A percentile compares a stretch with the other conserved stretches of the same genome.
These are phyloP conservation scores for Oasisia sp. DNA, from an alignment of 2,888 invertebrate genomes.

Conservation along the genomic window DNA sequence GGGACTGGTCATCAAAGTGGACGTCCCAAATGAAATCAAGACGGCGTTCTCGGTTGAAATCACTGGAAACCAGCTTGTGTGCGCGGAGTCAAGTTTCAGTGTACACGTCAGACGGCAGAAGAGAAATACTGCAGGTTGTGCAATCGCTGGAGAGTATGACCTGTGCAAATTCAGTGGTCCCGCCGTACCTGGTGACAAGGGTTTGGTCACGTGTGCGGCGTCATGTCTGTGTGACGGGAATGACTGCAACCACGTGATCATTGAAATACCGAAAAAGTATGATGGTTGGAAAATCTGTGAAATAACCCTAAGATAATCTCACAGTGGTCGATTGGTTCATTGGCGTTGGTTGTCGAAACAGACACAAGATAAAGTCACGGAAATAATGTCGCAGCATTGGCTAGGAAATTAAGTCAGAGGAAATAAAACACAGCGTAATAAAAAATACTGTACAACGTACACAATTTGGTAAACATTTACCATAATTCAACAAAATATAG, in stretches of 20 bases:
- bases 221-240: background rate
- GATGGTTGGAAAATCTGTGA: background rate
- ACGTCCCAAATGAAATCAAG: background rate
- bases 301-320: background rate
- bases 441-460: no score
- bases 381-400: no score
- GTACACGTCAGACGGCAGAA: background rate
- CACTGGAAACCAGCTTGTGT: background rate
- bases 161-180: background rate
- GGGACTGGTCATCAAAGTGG: background rate
- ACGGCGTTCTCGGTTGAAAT: background rate
- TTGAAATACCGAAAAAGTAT: background rate
- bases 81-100: background rate
- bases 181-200: background rate
- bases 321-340: background rate
- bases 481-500: no score
- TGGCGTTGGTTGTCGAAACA: no score
- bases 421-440: no score
- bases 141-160: background rate
- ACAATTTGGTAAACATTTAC: no score
- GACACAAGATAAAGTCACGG: no score
- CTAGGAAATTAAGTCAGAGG: no score
- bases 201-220: background rate
- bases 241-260: background rate
- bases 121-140: background rate